Base-by-base conservation (phyloP, 2,797 vertebrate genomes). In the Sebastes ruberrimus region DNA sequence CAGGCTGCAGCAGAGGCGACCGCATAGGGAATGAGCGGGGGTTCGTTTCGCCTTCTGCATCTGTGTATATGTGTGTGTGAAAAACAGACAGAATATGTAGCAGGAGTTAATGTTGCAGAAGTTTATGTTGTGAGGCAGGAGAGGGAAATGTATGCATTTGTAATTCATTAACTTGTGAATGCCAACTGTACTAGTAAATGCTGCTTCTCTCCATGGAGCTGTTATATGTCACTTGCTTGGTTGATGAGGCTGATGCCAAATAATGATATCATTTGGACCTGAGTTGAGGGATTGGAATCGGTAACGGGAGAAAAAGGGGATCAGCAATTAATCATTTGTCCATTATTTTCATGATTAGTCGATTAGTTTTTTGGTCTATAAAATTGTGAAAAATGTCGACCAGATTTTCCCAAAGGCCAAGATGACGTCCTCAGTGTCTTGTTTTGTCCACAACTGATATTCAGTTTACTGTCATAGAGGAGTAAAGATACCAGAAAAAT, bases 1-100 rank as follows among this genome's bases (percentile, higher is more conserved):
- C 80, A 72, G 57, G 70, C 76, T 70, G 85, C 83, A 73, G 80
- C 65, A 77, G 75, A 83, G 78, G 68, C 32, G 2, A 82, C 80
- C 80, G 75, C 75, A 68, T 78, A 52, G 80, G 30, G 42, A 78
- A 23, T 1, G 25, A 78, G 64, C 35, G 5, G 75, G 71, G 67
- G 71, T 71, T 77, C 30, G 53, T 87, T 83, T 80, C 76, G 62
- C 78, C 33, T 32, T 72, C 68, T 76, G 68, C 68, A 33, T 78
- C 49, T 74, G 25, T 32, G 46, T 66, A 30, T 59, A 28, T 59
- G 64, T 38, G 38, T 46, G 38, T 55, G 57, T 63, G 78, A 61
- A 27, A 85, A 66, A 72, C 13, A 57, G 16, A 62, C 28, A 10
- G n/a, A 68, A 16, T 49, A 55, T 27, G 27, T 27, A 20, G 59